Evolutionary conservation across 1,140 invertebrate genomes (phyloP).

Genomic region (Drosophila melanogaster): Release_6_plus_ISO1_MT NT_033777.3:29434001-29434500

Average conservation of each 20-base stretch:
- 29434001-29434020: constrained; percentile 1
- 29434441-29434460: not conserved
- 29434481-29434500: constrained; percentile 4
- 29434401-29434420: too few relatives aligned
- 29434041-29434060: not conserved
- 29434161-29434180: constrained; percentile 24
- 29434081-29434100: constrained; percentile 36
- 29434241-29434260: constrained; percentile 61
- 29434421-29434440: not conserved
- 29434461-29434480: constrained; percentile 10
- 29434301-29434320: not conserved
- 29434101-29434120: constrained; percentile 20
- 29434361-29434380: too few relatives aligned
- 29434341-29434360: not conserved
- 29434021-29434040: constrained; percentile 24
- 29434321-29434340: not conserved
- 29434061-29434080: constrained; percentile 10
- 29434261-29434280: constrained; percentile 23
- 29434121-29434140: constrained; percentile 23
- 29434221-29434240: constrained; percentile 62
- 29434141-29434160: constrained; percentile 51
- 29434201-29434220: constrained; percentile 39
- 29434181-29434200: constrained; percentile 20
- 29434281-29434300: constrained; percentile 10
- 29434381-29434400: too few relatives aligned